Conservation (phyloP, 2,888 invertebrate genomes). For the Anagyrus pseudococci region DNA sequence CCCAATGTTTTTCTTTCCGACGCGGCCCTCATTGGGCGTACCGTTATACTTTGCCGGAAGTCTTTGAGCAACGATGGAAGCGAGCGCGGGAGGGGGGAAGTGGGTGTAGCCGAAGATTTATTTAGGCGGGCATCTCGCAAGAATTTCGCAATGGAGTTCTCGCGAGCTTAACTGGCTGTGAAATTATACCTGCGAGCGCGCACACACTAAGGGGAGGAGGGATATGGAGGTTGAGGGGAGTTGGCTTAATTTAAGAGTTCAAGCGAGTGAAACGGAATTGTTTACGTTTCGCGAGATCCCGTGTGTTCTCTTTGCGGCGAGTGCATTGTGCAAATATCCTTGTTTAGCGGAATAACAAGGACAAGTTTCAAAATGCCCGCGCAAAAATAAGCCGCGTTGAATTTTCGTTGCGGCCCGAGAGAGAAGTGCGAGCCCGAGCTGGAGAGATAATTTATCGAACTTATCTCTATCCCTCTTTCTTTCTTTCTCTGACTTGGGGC, state of each 20-base stretch:
- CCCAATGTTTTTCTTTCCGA: too few species aligned
- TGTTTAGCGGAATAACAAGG: constrained; percentile 11
- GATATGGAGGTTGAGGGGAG: too few species aligned
- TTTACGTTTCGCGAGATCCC: constrained; percentile 9
- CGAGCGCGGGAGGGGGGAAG: too few species aligned
- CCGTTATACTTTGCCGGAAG: constrained; percentile 12
- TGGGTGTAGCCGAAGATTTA: constrained; percentile 12
- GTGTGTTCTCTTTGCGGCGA: too few species aligned
- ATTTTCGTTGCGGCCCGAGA: not conserved
- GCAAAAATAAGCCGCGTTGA: constrained; percentile 16
- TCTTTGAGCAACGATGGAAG: constrained; percentile 7
- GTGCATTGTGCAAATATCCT: constrained; percentile 10
- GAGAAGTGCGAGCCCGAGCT: too few species aligned
- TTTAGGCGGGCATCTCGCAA: not conserved
- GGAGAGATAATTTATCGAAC: constrained; percentile 2
- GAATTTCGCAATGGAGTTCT: constrained; percentile 4
- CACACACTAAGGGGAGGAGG: constrained; percentile 2
- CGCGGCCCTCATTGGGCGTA: too few species aligned
- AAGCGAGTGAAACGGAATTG: constrained; percentile 4
- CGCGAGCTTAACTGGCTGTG: not conserved
- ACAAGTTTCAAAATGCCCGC: constrained; percentile 15
- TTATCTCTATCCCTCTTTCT: too few species aligned
- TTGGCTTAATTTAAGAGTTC: not conserved
- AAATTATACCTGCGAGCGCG: not conserved
- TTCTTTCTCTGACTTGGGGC: too few species aligned